Conservation (phyloP, 2,888 invertebrate genomes). For the Operophtera brumata region DNA sequence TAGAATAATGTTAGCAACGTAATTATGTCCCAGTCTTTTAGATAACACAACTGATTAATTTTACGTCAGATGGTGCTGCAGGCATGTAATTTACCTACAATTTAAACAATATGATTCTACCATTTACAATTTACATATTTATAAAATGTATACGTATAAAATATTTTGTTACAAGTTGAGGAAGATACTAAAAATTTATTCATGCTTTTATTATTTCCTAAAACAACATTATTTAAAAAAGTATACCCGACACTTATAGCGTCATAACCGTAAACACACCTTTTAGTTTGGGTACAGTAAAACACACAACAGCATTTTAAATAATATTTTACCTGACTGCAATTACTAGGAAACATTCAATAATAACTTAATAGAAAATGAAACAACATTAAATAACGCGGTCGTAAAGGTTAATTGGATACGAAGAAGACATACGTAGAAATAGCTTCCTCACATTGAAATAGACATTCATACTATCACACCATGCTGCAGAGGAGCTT, state of each 20-base stretch:
- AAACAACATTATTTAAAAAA: constrained; percentile 3
- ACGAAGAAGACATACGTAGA: background rate
- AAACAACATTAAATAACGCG: constrained; percentile 4
- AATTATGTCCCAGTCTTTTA: constrained; percentile 24
- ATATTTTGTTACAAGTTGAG: background rate
- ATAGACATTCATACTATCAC: constrained; percentile 30
- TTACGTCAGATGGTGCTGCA: background rate
- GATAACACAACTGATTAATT: constrained; percentile 24
- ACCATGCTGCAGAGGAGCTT: constrained; percentile 42
- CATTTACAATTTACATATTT: too few relatives aligned
- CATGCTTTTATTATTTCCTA: constrained; percentile 10
- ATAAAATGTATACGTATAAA: too few relatives aligned
- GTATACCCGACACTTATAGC: background rate
- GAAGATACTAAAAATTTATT: constrained; percentile 2
- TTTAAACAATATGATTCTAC: too few relatives aligned
- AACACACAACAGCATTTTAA: background rate
- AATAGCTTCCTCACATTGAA: constrained; percentile 26
- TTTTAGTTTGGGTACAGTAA: background rate
- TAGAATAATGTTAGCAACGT: constrained; percentile 34
- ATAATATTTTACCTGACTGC: background rate
- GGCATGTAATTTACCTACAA: constrained; percentile 11
- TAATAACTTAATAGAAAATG: constrained; percentile 3
- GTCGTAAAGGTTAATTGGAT: constrained; percentile 16
- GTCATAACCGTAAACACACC: background rate
- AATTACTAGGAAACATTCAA: background rate